Evolutionary conservation across 23 tunicate species (phyloP).

Genomic region (Corella eumyota): DNA sequence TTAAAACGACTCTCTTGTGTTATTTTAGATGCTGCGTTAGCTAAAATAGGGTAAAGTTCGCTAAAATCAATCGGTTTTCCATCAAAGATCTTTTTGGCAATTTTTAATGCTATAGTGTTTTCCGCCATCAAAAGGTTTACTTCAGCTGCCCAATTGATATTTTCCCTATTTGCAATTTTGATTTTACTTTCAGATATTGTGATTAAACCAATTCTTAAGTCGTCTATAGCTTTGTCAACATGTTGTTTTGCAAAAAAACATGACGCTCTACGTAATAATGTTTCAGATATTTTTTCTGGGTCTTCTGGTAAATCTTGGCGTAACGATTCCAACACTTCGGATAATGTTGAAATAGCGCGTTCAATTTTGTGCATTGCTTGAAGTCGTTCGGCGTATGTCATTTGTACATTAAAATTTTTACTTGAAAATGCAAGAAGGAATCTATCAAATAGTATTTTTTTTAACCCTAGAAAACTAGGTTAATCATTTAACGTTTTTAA

Average conservation of each 20-base stretch:
- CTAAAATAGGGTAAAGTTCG: conserved; percentile 29
- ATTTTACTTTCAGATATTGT: conserved; percentile 8
- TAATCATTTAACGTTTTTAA: too few species aligned
- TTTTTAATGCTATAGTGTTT: conserved; percentile 9
- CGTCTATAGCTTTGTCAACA: conserved; percentile 28
- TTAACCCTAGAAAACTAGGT: too few species aligned
- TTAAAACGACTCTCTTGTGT: conserved; percentile 24
- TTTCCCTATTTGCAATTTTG: not conserved
- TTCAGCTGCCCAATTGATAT: conserved; percentile 13
- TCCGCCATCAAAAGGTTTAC: conserved; percentile 11
- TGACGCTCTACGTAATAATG: conserved; percentile 20
- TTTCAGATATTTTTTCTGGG: conserved; percentile 31
- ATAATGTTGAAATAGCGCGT: conserved; percentile 46
- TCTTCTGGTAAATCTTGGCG: conserved; percentile 18
- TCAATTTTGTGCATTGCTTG: conserved; percentile 33
- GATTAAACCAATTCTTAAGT: conserved; percentile 51
- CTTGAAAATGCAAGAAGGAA: conserved; percentile 59
- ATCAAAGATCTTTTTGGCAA: conserved; percentile 37
- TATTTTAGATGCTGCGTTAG: conserved; percentile 39
- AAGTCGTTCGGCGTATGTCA: conserved; percentile 58
- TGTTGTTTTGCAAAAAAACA: conserved; percentile 43
- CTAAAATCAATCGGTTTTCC: conserved; percentile 14
- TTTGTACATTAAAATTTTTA: conserved; percentile 52
- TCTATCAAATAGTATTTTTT: too few species aligned
- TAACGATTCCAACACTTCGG: conserved; percentile 28